A percentile compares a stretch with the other conserved stretches of the same genome.
Evolutionary conservation across 2,888 invertebrate genomes (phyloP).

Genomic region (Cylloceria caligata): DNA sequence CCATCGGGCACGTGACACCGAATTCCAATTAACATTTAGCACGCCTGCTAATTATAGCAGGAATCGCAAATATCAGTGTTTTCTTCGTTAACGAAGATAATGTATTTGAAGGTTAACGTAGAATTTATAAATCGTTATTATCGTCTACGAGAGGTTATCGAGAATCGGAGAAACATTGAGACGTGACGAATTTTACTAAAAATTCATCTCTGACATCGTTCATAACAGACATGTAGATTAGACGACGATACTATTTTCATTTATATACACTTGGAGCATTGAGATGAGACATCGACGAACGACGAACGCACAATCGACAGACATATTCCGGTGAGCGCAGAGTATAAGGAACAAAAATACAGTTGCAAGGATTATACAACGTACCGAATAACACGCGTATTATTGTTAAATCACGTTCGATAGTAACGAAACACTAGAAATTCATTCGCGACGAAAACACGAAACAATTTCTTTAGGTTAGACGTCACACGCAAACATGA

Average conservation of each 20-base stretch:
- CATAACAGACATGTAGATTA: neutral
- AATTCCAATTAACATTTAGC: constrained; percentile 29
- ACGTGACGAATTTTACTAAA: constrained; percentile 14
- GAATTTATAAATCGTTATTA: neutral
- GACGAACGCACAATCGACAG: constrained; percentile 39
- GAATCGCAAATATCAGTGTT: constrained; percentile 12
- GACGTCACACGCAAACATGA: constrained; percentile 73
- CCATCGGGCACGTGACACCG: constrained; percentile 17
- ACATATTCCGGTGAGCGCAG: constrained; percentile 30
- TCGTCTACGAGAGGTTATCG: neutral
- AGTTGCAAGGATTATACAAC: neutral
- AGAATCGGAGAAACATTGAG: neutral
- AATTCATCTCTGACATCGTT: constrained; percentile 21
- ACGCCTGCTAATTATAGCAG: constrained; percentile 11
- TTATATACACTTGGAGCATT: constrained; percentile 22
- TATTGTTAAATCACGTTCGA: neutral
- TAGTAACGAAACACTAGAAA: constrained; percentile 25
- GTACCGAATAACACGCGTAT: neutral
- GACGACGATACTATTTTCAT: constrained; percentile 4
- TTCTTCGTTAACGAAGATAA: constrained; percentile 22
- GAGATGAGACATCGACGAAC: constrained; percentile 12
- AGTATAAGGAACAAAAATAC: constrained; percentile 21
- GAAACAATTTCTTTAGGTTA: constrained; percentile 73
- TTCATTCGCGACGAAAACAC: constrained; percentile 46
- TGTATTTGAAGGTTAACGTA: constrained; percentile 29